A percentile compares a stretch with the other conserved stretches of the same genome.
Conservation (phyloP, 1,140 invertebrate species). For the Gyrodactylus salaris region DNA sequence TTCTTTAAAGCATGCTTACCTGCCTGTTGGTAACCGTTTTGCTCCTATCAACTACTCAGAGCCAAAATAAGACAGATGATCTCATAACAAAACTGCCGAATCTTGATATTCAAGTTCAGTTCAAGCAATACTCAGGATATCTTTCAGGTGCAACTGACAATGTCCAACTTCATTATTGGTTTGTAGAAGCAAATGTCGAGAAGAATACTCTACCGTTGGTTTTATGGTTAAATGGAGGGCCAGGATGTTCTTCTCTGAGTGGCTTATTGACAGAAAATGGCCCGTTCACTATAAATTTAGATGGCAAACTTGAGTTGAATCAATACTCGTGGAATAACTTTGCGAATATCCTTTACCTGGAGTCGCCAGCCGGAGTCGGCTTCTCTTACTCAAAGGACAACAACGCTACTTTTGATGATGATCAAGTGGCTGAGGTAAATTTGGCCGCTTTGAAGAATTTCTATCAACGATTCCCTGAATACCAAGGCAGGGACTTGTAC, state of each 20-base stretch:
- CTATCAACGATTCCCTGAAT: constrained; percentile 18
- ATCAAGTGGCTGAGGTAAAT: no score
- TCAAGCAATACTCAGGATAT: constrained; percentile 17
- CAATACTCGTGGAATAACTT: constrained; percentile 21
- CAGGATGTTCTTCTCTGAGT: constrained; percentile 24
- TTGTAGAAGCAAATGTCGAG: not conserved
- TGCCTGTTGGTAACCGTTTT: no score
- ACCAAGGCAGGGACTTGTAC: constrained; percentile 16
- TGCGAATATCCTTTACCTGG: constrained; percentile 35
- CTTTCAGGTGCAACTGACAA: constrained; percentile 13
- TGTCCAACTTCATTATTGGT: constrained; percentile 16
- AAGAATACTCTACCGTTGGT: constrained; percentile 20
- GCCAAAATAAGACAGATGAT: no score
- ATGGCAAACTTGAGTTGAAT: not conserved
- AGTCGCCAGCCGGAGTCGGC: constrained; percentile 26
- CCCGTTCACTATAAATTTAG: no score
- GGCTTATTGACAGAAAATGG: constrained; percentile 25
- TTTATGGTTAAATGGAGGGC: constrained; percentile 27
- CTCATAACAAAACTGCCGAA: constrained; percentile 13
- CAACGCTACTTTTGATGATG: constrained; percentile 23
- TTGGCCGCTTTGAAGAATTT: constrained; percentile 14
- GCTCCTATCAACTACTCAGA: no score
- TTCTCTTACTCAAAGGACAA: constrained; percentile 24
- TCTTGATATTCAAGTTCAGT: constrained; percentile 13
- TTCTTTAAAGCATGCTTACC: no score